These are phyloP conservation scores for Rhagium mordax DNA, from an alignment of 2,888 invertebrate genomes.

Conservation along the genomic window DNA sequence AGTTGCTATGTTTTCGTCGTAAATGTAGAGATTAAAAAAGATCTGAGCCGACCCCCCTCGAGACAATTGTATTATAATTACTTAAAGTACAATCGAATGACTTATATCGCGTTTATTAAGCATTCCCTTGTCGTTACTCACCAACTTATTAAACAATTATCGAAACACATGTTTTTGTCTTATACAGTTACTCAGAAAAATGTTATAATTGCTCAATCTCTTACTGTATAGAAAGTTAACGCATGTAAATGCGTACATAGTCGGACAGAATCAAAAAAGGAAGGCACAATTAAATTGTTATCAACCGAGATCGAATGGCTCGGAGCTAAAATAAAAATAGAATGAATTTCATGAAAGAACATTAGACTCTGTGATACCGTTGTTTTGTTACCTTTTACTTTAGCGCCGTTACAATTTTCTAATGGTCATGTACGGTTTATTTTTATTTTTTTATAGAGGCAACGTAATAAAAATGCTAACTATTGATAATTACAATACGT, in stretches of 20 bases:
- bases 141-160: neutral
- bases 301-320: constrained; percentile 27
- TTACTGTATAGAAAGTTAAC: constrained; percentile 21
- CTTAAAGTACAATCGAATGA: neutral
- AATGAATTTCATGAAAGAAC: constrained; percentile 28
- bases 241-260: constrained; percentile 27
- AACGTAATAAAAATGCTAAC: constrained; percentile 17
- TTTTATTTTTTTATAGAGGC: constrained; percentile 14
- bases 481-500: constrained; percentile 20
- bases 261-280: constrained; percentile 14
- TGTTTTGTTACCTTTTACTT: constrained; percentile 27
- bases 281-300: constrained; percentile 34
- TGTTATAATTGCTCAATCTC: constrained; percentile 12
- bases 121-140: neutral
- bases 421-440: constrained; percentile 15
- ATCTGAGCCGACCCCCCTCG: too few relatives aligned
- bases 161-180: neutral
- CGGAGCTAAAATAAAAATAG: constrained; percentile 27
- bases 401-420: constrained; percentile 32
- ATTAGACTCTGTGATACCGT: constrained; percentile 26
- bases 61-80: too few relatives aligned
- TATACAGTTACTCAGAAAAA: constrained; percentile 18
- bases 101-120: neutral
- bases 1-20: too few relatives aligned
- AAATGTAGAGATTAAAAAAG: too few relatives aligned